A percentile compares a stretch with the other conserved stretches of the same genome.
phyloP scores from a whole-genome alignment of 2,113 vertebrate genomes.

The Neolamprologus sp. region DNA sequence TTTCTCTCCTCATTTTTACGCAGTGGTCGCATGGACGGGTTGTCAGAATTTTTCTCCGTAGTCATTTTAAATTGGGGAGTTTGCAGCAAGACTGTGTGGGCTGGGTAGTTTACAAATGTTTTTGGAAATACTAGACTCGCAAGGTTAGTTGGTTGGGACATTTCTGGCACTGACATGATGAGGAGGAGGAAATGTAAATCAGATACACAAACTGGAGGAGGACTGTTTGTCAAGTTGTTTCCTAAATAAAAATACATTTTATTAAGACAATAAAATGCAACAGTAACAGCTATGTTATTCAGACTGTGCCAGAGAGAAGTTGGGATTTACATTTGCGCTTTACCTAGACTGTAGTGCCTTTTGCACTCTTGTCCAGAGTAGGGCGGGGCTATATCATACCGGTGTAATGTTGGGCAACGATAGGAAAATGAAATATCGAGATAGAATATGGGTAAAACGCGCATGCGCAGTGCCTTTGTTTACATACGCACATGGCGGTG shows the following conservation, averaged over 20 bases:
- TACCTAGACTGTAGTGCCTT: background rate
- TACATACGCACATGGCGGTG: too few relatives aligned
- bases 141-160: slow-evolving; percentile 30
- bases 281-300: background rate
- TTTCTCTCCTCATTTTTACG: background rate
- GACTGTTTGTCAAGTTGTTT: background rate
- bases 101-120: slow-evolving; percentile 36
- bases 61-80: slow-evolving; percentile 11
- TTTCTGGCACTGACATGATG: slow-evolving; percentile 20
- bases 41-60: slow-evolving; percentile 20
- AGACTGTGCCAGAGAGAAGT: background rate
- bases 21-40: background rate
- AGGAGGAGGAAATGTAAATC: slow-evolving; percentile 38
- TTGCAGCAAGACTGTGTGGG: slow-evolving; percentile 38
- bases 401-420: too few relatives aligned
- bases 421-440: too few relatives aligned
- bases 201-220: background rate
- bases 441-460: too few relatives aligned
- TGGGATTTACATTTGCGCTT: background rate
- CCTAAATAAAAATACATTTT: background rate
- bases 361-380: background rate
- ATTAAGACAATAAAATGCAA: background rate
- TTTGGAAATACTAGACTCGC: slow-evolving; percentile 44
- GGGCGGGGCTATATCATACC: too few relatives aligned
- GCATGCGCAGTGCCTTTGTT: too few relatives aligned